Conservation (phyloP, 1,140 invertebrate genomes). For the Cataglyphis hispanica region DNA sequence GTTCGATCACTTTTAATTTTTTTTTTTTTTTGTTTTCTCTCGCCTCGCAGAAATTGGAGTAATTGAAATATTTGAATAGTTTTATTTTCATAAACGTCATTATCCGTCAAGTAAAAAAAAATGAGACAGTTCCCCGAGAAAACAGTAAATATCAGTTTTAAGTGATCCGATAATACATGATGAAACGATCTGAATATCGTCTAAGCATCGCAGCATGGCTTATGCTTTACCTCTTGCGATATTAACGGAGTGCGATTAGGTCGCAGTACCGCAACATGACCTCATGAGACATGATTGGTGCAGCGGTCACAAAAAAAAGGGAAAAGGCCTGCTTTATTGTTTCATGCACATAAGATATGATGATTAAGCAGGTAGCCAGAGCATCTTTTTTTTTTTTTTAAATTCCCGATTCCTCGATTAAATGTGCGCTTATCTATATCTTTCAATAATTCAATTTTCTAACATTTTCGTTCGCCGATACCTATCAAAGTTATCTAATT, state of each 20-base stretch:
- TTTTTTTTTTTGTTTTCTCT: not conserved
- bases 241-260: constrained; percentile 70
- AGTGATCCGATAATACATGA: constrained; percentile 9
- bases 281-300: constrained; percentile 50
- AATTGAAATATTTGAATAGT: not conserved
- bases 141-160: not conserved
- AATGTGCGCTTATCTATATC: not conserved
- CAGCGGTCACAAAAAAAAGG: constrained; percentile 33
- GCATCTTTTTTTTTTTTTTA: not conserved
- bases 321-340: constrained; percentile 36
- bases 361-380: not conserved
- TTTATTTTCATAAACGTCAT: not conserved
- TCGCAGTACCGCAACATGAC: constrained; percentile 71
- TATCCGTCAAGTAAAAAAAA: not conserved
- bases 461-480: not conserved
- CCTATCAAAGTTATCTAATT: not conserved
- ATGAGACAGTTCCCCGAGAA: not conserved
- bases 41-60: not conserved
- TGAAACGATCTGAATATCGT: constrained; percentile 16
- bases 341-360: not conserved
- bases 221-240: constrained; percentile 41
- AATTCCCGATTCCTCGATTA: not conserved
- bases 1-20: not conserved
- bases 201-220: not conserved
- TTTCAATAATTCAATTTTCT: not conserved